Evolutionary conservation across 2,113 vertebrate genomes (phyloP), one percentile per base, ranked within the genome.

Genomic region (Carassius auratus): DNA sequence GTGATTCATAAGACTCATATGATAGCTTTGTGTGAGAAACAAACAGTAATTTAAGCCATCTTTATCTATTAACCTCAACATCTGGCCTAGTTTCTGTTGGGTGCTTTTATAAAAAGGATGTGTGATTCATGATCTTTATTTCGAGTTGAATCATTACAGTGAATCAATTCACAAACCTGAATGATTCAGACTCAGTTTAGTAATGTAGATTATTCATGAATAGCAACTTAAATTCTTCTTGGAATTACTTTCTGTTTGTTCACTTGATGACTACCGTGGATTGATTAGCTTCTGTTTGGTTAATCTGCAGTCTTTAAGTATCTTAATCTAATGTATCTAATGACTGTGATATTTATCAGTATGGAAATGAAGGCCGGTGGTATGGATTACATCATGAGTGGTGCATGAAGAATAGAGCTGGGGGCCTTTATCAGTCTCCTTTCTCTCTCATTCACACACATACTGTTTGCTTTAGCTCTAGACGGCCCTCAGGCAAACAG

Each of bases 401-500:
- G 13, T 8, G 33, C 36, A 71, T 4, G 15, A 75, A 66, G 30
- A 71, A 55, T 66, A 50, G 26, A 86, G 62, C 15, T 77, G 8
- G 21, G 6, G 73, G 42, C 42, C 26, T 61, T 59, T 86, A 33
- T 50, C 62, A 48, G 50, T 77, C 79, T 55, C 75, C 19, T 38
- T 45, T 68, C 48, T 55, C 30, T 4, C 21, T 68, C 30, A 19
- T 23, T 17, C 48, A 45, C 75, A 77, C 74, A 36, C 8, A 50
- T 50, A 55, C 21, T 84, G 74, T 80, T 59, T 80, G 84, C 64
- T 17, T 69, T 73, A 8, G 42, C 76, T 42, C 26, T 45, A 6
- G 4, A 23, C 61, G 3, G 23, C 33, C 62, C 84, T 82, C 36
- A 73, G 52, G 74, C 73, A 83, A 83, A 79, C 52, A 55, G 76